Evolutionary conservation across 2,888 invertebrate genomes (phyloP).

Genomic region (Perizoma flavofasciatum): DNA sequence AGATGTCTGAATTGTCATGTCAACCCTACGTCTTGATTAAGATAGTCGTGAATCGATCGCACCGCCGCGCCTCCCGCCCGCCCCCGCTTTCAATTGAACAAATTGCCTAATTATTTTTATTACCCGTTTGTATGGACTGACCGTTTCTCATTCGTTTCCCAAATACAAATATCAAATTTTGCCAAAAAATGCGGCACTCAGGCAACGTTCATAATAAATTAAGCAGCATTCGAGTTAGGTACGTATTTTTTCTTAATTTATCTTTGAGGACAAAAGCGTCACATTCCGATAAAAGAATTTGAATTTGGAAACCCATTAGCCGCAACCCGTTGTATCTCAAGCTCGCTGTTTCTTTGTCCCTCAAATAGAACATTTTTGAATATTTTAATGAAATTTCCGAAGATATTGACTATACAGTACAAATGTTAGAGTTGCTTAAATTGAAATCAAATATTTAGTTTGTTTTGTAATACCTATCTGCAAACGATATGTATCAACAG

Average conservation of each 20-base stretch:
- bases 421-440: conserved; percentile 26
- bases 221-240: conserved; percentile 1
- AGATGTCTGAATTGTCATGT: background rate
- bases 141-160: conserved; percentile 64
- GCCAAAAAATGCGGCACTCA: conserved; percentile 16
- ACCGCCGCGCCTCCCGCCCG: too few relatives aligned
- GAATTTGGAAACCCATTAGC: conserved; percentile 41
- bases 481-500: conserved; percentile 33
- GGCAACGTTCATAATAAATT: conserved; percentile 24
- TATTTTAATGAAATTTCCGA: conserved; percentile 11
- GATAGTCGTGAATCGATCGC: conserved; percentile 59
- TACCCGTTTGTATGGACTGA: conserved; percentile 72
- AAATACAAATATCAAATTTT: conserved; percentile 52
- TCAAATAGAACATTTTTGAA: conserved; percentile 16
- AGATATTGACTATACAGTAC: conserved; percentile 13
- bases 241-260: background rate
- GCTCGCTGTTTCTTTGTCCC: conserved; percentile 35
- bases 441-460: conserved; percentile 32
- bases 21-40: conserved; percentile 52
- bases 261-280: conserved; percentile 17
- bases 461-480: conserved; percentile 25
- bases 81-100: conserved; percentile 66
- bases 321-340: conserved; percentile 32
- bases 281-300: conserved; percentile 36
- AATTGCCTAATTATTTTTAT: conserved; percentile 82